These are phyloP conservation scores for Dyspetes luteomarginatus DNA, from an alignment of 2,888 invertebrate species.

Conservation along the genomic window DNA sequence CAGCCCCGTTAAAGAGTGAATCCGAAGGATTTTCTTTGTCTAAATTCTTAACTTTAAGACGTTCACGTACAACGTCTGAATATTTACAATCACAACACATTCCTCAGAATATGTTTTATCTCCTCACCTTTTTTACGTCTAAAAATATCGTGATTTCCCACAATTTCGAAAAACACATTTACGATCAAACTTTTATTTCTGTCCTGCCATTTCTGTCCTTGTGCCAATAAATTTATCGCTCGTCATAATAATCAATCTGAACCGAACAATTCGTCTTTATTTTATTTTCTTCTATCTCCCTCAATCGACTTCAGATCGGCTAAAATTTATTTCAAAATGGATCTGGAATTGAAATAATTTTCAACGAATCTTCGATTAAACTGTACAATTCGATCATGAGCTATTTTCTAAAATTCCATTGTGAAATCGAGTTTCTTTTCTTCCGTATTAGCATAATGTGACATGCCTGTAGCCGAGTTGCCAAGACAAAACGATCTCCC, in stretches of 20 bases:
- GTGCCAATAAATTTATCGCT: no score
- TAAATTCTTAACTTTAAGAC: no score
- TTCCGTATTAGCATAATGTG: no score
- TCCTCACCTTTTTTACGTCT: slow-evolving; percentile 11
- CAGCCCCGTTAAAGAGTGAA: no score
- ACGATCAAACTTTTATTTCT: no score
- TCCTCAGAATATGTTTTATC: slow-evolving; percentile 12
- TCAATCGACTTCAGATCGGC: slow-evolving; percentile 68
- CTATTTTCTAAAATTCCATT: no score
- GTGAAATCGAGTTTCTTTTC: neutral
- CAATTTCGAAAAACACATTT: slow-evolving; percentile 10
- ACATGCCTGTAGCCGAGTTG: no score
- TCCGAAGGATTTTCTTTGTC: no score
- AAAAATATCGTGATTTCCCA: slow-evolving; percentile 24
- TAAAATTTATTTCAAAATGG: slow-evolving; percentile 83
- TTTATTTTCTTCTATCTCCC: neutral
- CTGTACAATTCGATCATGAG: slow-evolving; percentile 3
- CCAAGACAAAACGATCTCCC: no score
- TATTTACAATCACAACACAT: slow-evolving; percentile 52
- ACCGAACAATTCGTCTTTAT: no score
- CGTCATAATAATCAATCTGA: no score
- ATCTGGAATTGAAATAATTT: slow-evolving; percentile 83
- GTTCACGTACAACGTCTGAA: slow-evolving; percentile 24
- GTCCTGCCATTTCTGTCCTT: no score
- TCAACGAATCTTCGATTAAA: slow-evolving; percentile 69